Evolutionary conservation across 2,113 vertebrate genomes (phyloP).

Genomic region (Polyodon spathula): DNA sequence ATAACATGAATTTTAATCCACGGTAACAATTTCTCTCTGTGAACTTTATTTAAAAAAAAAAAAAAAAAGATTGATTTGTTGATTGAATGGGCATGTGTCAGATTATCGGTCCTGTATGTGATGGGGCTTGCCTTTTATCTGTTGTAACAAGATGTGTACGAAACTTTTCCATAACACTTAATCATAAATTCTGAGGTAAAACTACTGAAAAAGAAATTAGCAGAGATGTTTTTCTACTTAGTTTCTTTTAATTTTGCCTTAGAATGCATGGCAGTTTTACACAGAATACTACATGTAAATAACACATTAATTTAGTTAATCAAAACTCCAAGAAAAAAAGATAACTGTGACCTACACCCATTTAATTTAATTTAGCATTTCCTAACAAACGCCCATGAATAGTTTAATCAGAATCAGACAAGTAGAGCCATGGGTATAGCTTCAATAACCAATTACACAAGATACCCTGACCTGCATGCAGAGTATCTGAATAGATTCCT

Average conservation of each 20-base stretch:
- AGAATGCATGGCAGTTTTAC: too few relatives aligned
- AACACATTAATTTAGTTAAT: too few relatives aligned
- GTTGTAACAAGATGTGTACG: neutral
- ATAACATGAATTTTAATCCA: conserved; percentile 4
- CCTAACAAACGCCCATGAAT: too few relatives aligned
- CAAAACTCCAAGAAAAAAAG: neutral
- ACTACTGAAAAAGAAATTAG: neutral
- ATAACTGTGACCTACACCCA: neutral
- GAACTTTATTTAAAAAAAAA: neutral
- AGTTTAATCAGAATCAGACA: too few relatives aligned
- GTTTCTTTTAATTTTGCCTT: too few relatives aligned
- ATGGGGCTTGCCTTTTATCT: neutral
- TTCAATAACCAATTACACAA: too few relatives aligned
- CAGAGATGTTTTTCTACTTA: too few relatives aligned
- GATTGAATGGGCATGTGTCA: neutral
- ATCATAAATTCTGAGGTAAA: neutral
- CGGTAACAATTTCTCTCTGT: neutral
- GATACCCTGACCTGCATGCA: too few relatives aligned
- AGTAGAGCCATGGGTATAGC: too few relatives aligned
- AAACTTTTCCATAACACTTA: neutral
- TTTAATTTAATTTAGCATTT: too few relatives aligned
- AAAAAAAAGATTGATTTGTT: neutral
- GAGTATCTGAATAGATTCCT: too few relatives aligned
- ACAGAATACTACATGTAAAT: too few relatives aligned
- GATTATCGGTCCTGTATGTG: neutral